Evolutionary conservation across 2,797 vertebrate species (phyloP).

Genomic region (Australoheros facetus): DNA sequence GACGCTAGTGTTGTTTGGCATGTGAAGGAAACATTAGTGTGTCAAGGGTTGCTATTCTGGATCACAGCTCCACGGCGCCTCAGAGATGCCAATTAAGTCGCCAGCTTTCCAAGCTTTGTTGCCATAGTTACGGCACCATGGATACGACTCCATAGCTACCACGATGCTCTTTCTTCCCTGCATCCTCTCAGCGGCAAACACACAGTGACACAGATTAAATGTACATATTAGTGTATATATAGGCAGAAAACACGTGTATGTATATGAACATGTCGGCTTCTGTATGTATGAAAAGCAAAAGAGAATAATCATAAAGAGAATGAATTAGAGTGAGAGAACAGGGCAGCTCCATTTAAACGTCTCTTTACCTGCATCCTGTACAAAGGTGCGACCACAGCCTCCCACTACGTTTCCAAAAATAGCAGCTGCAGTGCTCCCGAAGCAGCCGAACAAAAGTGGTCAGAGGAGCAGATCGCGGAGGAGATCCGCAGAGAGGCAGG

Average conservation of each 20-base stretch:
- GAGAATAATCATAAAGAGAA: not conserved
- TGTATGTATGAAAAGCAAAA: not conserved
- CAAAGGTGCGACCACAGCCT: slow-evolving; percentile 80
- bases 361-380: slow-evolving; percentile 74
- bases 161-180: slow-evolving; percentile 66
- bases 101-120: slow-evolving; percentile 82
- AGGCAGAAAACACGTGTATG: not conserved
- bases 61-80: slow-evolving; percentile 68
- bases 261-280: not conserved
- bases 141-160: slow-evolving; percentile 81
- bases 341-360: slow-evolving; percentile 48
- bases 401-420: slow-evolving; percentile 79
- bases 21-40: slow-evolving; percentile 78
- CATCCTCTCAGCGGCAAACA: slow-evolving; percentile 44
- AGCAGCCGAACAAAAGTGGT: slow-evolving; percentile 67
- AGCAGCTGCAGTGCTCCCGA: slow-evolving; percentile 66
- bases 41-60: slow-evolving; percentile 84
- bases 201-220: slow-evolving; percentile 21
- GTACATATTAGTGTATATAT: slow-evolving; percentile 22
- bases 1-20: slow-evolving; percentile 65
- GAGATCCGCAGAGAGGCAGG: slow-evolving; percentile 64
- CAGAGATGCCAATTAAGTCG: slow-evolving; percentile 81
- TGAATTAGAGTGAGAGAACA: not conserved
- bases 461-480: slow-evolving; percentile 64
- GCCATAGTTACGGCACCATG: slow-evolving; percentile 81